Evolutionary conservation across 2,113 vertebrate species (phyloP).

Genomic region (Trematocara macrostoma): DNA sequence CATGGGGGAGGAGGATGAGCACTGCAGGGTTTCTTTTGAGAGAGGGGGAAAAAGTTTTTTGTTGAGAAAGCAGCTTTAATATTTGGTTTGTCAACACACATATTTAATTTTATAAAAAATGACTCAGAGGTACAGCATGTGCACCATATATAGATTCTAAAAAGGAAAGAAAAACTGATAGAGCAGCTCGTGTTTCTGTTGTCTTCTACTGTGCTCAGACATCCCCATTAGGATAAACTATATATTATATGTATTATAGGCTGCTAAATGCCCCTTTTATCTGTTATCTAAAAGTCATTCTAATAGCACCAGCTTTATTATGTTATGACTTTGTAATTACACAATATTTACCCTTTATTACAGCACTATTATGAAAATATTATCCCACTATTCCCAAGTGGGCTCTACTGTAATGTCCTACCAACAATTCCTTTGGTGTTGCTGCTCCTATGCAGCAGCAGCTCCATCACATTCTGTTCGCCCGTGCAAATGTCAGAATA

Average conservation of each 20-base stretch:
- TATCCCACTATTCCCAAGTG: not conserved
- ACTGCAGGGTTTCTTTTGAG: not conserved
- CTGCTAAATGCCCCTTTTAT: not conserved
- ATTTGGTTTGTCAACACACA: not conserved
- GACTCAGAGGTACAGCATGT: not conserved
- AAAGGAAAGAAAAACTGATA: not conserved
- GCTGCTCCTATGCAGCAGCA: not conserved
- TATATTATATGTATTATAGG: not conserved
- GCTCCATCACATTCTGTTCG: not conserved
- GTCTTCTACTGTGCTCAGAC: not conserved
- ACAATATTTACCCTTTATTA: not conserved
- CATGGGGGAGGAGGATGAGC: not conserved
- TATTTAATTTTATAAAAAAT: not conserved
- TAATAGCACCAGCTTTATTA: rapidly evolving
- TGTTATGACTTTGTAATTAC: not conserved
- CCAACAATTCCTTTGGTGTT: not conserved
- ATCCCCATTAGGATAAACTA: not conserved
- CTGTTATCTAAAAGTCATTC: not conserved
- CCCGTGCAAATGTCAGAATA: not conserved
- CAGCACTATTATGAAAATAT: not conserved
- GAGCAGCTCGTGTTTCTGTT: not conserved
- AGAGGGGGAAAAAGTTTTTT: not conserved
- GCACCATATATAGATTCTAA: not conserved
- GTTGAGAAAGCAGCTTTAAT: not conserved
- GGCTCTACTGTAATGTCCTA: not conserved